Conservation (phyloP, 2,888 invertebrate genomes). For the Odontomyia ornata region DNA sequence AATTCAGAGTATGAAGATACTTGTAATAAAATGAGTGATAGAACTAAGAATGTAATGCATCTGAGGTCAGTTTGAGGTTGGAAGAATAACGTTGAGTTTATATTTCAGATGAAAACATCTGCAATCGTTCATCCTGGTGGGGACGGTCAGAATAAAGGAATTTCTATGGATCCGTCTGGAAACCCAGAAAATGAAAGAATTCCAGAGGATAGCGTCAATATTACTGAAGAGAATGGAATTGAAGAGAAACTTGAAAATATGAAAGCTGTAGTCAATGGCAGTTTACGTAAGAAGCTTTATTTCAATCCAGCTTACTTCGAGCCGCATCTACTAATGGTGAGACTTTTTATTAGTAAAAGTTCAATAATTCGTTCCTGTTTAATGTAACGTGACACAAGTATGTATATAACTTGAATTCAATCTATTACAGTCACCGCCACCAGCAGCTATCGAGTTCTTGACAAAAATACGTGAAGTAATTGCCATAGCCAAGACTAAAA, state of each 20-base stretch:
- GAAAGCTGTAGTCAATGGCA: slow-evolving; percentile 72
- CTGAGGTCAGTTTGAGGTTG: background rate
- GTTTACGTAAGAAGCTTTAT: slow-evolving; percentile 80
- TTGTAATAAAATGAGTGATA: slow-evolving; percentile 52
- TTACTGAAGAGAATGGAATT: slow-evolving; percentile 77
- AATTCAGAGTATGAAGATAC: slow-evolving; percentile 72
- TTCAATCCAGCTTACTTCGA: slow-evolving; percentile 94
- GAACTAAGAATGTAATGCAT: slow-evolving; percentile 60
- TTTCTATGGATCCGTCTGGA: slow-evolving; percentile 56
- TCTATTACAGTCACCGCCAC: slow-evolving; percentile 85
- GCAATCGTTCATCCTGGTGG: slow-evolving; percentile 75
- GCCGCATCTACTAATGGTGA: slow-evolving; percentile 82
- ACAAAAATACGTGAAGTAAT: slow-evolving; percentile 91
- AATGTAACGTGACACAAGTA: background rate
- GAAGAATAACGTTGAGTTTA: background rate
- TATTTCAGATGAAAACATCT: slow-evolving; percentile 69
- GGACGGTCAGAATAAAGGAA: slow-evolving; percentile 50
- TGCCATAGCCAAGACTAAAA: slow-evolving; percentile 87
- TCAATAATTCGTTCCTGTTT: slow-evolving; percentile 4
- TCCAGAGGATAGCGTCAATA: slow-evolving; percentile 86
- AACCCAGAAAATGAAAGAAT: slow-evolving; percentile 71
- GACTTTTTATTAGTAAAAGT: slow-evolving; percentile 53
- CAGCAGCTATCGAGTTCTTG: slow-evolving; percentile 88
- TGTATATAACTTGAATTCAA: background rate
- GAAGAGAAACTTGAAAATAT: slow-evolving; percentile 74